Evolutionary conservation across 2,113 vertebrate genomes (phyloP).

Genomic region (Maccullochella peelii): DNA sequence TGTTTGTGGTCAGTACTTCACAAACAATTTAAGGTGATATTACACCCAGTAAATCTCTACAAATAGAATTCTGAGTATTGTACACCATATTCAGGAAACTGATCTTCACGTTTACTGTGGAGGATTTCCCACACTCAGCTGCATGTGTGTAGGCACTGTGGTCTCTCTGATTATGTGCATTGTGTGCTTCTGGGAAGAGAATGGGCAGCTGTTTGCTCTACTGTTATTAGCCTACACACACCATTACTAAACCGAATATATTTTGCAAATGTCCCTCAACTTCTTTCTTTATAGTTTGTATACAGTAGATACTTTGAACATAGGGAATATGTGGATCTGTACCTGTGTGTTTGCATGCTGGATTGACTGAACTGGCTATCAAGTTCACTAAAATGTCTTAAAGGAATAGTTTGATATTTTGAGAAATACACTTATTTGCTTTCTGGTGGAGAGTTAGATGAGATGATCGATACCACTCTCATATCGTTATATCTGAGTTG

Average conservation of each 20-base stretch:
- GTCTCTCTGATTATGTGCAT: constrained; percentile 29
- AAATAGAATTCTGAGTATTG: neutral
- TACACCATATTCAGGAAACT: neutral
- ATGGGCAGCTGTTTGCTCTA: constrained; percentile 21
- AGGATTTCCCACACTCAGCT: constrained; percentile 30
- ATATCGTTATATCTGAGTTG: neutral
- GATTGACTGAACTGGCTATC: neutral
- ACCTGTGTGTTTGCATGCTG: neutral
- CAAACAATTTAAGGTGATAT: constrained; percentile 1
- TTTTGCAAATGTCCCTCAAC: constrained; percentile 10
- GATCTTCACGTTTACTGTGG: constrained; percentile 1
- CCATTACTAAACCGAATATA: constrained; percentile 12
- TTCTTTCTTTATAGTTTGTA: neutral
- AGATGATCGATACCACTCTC: neutral
- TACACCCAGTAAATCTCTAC: neutral
- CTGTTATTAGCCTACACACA: constrained; percentile 36
- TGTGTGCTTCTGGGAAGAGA: constrained; percentile 32
- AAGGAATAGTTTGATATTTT: neutral
- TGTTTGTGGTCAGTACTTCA: neutral
- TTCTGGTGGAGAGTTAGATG: neutral
- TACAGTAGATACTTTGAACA: neutral
- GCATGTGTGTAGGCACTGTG: constrained; percentile 40
- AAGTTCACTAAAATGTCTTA: neutral
- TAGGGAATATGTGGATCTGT: neutral
- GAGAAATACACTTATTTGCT: neutral